Evolutionary conservation across 92 coral and sea anemone species (phyloP).

Genomic region (Palythoa grandis): DNA sequence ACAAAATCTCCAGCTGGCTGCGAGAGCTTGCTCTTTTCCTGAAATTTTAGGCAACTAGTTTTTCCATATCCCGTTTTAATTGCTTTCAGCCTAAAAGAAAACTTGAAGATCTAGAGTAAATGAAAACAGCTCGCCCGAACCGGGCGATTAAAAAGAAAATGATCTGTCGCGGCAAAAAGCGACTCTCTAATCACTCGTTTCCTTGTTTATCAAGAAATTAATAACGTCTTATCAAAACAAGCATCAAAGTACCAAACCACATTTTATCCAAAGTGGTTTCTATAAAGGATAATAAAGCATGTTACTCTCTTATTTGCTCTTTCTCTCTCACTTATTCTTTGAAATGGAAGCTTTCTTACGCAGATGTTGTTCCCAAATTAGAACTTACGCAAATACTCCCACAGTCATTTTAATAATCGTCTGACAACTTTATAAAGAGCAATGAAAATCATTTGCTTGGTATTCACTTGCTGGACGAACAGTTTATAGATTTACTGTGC

Average conservation of each 20-base stretch:
- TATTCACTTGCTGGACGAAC: neutral
- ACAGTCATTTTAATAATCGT: neutral
- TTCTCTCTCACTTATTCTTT: neutral
- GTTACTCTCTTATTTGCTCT: neutral
- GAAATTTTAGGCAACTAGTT: too few species aligned
- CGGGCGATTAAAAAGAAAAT: neutral
- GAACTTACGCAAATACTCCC: neutral
- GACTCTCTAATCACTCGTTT: neutral
- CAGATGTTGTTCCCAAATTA: neutral
- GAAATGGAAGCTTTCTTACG: neutral
- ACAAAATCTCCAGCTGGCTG: too few species aligned
- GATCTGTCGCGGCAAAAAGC: neutral
- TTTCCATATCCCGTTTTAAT: too few species aligned
- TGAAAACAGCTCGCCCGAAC: too few species aligned
- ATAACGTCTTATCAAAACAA: constrained; percentile 3
- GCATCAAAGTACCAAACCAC: neutral
- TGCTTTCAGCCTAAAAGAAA: too few species aligned
- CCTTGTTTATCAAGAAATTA: constrained; percentile 9
- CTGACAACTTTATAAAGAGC: neutral
- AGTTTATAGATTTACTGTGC: too few species aligned
- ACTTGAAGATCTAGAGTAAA: too few species aligned
- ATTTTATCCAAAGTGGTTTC: constrained; percentile 19
- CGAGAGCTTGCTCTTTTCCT: too few species aligned
- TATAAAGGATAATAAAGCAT: neutral
- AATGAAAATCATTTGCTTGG: neutral